Evolutionary conservation across 2,797 vertebrate genomes (phyloP), one percentile per base, ranked within the genome.

Genomic region (Argentina silus): DNA sequence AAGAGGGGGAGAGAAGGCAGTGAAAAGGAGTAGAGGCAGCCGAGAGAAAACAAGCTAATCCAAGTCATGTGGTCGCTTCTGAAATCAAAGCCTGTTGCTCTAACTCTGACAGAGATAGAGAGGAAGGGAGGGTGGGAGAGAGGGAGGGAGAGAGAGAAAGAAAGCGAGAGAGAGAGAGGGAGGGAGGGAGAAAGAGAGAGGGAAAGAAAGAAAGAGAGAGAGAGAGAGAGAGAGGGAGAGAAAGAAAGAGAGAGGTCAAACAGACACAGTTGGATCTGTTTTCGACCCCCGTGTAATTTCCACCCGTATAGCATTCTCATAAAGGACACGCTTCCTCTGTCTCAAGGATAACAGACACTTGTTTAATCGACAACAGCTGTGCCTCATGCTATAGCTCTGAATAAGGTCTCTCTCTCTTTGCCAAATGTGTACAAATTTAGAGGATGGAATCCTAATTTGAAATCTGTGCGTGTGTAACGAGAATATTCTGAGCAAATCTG

Each of bases 61-160:
- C 81, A 64, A 76, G 78, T 88, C 82, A 88, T 88, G 86, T 86
- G 88, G 72, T 83, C 14, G 23, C 0, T 23, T 11, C 15, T 43
- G 36, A 53, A 55, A 51, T 56, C n/a, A 64, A 55, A 63, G 55
- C 59, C 53, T 45, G 56, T 23, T 69, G 51, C 65, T 27, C 27
- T 57, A 0, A 77, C 61, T 77, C 66, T 77, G 67, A 61, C 19
- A 47, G 64, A 69, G 53, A 3, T 47, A 48, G 74, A 42, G 15
- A 47, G 42, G 1, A 14, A 1, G 48, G 68, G 12, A 56, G 59
- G 45, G 21, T n/a, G 42, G 1, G 12, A 1, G 48, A 67, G 12
- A 56, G 59, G 45, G 21, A 47, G 64, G 67, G 53, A 3, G 51
- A 48, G 74, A 42, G 15, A 47, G 42, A 2, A 14, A 1, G 48